Percentiles rank a stretch among this genome's conserved stretches.
phyloP scores from a whole-genome alignment of 2,113 vertebrate species.

The Manacus vitellinus region DNA sequence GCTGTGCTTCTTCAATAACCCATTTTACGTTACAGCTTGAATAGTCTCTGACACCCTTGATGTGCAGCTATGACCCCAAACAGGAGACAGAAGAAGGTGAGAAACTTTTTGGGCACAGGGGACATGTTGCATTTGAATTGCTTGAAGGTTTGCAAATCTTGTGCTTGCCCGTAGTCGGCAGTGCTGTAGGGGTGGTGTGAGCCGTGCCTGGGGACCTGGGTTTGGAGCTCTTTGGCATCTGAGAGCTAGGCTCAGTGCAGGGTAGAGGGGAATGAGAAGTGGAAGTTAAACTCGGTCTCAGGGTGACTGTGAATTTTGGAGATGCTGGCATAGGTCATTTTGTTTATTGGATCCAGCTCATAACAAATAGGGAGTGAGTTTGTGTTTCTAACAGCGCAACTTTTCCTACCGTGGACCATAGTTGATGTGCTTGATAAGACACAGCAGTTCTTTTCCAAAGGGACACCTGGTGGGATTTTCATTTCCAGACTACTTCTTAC shows the following conservation, averaged over 20 bases:
- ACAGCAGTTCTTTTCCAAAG: not conserved
- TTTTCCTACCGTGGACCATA: not conserved
- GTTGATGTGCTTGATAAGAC: not conserved
- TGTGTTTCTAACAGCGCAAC: constrained; percentile 17
- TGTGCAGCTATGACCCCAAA: constrained; percentile 27
- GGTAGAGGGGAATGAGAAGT: not conserved
- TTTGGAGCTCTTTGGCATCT: not conserved
- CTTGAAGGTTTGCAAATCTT: constrained; percentile 18
- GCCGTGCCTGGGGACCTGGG: not conserved
- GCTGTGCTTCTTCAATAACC: not conserved
- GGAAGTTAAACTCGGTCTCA: constrained; percentile 23
- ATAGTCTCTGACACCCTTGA: not conserved
- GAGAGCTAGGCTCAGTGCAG: not conserved
- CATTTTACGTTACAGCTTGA: not conserved
- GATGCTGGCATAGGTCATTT: constrained; percentile 14
- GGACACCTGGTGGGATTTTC: constrained; percentile 1
- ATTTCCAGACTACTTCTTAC: constrained; percentile 28
- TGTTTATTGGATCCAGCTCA: constrained; percentile 45
- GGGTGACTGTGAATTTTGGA: constrained; percentile 42
- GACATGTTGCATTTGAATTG: not conserved
- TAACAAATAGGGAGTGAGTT: constrained; percentile 50
- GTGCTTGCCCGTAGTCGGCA: not conserved
- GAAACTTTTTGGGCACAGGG: not conserved
- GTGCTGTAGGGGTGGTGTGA: not conserved
- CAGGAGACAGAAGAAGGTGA: constrained; percentile 30